Base-by-base conservation (phyloP, 2,888 invertebrate species). In the Pelosia muscerda region DNA sequence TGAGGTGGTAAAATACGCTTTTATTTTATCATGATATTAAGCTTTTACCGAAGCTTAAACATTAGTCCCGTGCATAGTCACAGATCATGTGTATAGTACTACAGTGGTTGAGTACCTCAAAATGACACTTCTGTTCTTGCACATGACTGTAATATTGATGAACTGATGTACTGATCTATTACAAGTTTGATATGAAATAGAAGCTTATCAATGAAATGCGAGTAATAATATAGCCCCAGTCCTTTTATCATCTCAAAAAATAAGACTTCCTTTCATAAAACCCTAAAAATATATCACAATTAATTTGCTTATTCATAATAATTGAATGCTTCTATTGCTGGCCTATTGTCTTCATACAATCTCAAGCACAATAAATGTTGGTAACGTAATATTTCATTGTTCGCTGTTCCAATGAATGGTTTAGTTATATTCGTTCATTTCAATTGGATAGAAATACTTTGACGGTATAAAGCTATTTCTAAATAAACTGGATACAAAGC, bases 401-500 rank as follows among this genome's bases (percentile, higher is more conserved):
- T 15, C 49, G 8, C n/a, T 49, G n/a, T 49, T 49, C 9, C 49
- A 49, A 49, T 49, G 49, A 49, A 49, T 49, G 5, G n/a, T n/a
- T 49, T 49, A 49, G 49, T n/a, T 49, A 49, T n/a, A 49, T n/a
- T 49, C 49, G 42, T 19, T 49, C 49, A 19, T n/a, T 49, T n/a
- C 49, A 49, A n/a, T n/a, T 49, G 49, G n/a, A 49, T n/a, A 9
- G 49, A 26, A 59, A 61, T 49, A 11, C 13, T 26, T 59, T 19
- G n/a, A 26, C 28, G 26, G 19, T 49, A 49, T 59, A 13, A 34
- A 63, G 15, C 59, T 38, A 65, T 34, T 66, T 66, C 38, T 10
- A 65, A 68, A 31, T 66, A 57, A 57, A 26, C 57, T 57, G 23
- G 15, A 11, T 25, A 59, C 13, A 25, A 28, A 53, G 61, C 58